Percentiles rank a stretch among this genome's conserved stretches.
Conservation (phyloP, 2,888 invertebrate genomes). For the Fragum whitleyi region DNA sequence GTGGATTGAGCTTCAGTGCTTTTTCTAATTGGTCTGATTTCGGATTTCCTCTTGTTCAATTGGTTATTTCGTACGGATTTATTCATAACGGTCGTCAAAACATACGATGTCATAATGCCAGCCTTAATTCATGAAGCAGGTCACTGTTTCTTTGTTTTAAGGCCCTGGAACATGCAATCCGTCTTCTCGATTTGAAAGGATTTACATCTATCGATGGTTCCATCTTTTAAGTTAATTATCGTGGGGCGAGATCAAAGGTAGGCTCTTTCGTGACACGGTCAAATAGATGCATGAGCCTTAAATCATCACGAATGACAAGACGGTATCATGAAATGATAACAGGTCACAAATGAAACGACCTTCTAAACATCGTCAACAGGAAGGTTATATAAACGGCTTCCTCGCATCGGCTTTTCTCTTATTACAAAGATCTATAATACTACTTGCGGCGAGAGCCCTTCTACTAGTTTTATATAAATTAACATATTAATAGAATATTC, state of each 20-base stretch:
- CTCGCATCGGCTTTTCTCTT: too few species aligned
- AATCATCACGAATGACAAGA: conserved; percentile 26
- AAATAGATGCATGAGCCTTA: conserved; percentile 23
- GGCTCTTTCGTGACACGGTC: conserved; percentile 26
- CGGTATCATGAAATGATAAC: conserved; percentile 22
- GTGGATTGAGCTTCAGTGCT: too few species aligned
- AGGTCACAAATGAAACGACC: conserved; percentile 23
- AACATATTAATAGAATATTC: too few species aligned
- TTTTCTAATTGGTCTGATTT: too few species aligned
- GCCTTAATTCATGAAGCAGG: conserved; percentile 7
- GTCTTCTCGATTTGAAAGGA: conserved; percentile 30
- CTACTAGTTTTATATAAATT: too few species aligned
- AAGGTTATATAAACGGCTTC: too few species aligned
- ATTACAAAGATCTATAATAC: too few species aligned
- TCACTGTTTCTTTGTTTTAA: conserved; percentile 25
- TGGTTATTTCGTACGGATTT: too few species aligned
- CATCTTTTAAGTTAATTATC: conserved; percentile 45
- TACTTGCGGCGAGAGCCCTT: too few species aligned
- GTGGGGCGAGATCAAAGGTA: conserved; percentile 33
- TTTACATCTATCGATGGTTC: conserved; percentile 32
- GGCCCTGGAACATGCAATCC: conserved; percentile 29
- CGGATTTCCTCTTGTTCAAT: too few species aligned
- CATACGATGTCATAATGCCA: background rate
- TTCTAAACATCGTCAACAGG: background rate
- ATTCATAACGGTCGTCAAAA: background rate